phyloP scores from a whole-genome alignment of 2,797 vertebrate species.

The Sebastiscus albofasciatus region DNA sequence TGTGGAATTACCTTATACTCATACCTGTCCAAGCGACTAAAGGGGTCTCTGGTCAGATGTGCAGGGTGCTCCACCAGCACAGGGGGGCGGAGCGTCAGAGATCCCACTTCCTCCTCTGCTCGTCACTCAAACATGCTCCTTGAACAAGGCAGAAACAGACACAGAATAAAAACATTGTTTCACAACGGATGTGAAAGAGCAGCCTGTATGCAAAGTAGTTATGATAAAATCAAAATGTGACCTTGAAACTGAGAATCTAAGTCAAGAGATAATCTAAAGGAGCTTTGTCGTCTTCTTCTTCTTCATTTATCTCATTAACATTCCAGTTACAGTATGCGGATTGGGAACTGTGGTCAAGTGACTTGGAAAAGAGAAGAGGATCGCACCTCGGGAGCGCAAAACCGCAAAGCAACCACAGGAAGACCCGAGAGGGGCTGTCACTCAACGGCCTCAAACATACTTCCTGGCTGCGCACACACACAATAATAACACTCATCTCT shows the following conservation, averaged over 20 bases:
- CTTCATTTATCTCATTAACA: constrained; percentile 14
- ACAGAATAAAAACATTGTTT: constrained; percentile 24
- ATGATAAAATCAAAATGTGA: background rate
- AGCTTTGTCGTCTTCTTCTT: background rate
- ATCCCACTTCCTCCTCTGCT: constrained; percentile 71
- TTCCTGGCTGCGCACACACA: constrained; percentile 29
- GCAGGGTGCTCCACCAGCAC: constrained; percentile 73
- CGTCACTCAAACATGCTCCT: constrained; percentile 80
- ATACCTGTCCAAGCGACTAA: constrained; percentile 66
- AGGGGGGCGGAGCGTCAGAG: constrained; percentile 71
- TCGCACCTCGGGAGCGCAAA: background rate
- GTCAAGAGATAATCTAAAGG: background rate
- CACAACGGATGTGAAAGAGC: background rate
- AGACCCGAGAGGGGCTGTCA: constrained; percentile 24
- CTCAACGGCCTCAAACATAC: constrained; percentile 21
- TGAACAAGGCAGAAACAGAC: constrained; percentile 33
- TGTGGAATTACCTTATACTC: background rate
- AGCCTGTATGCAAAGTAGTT: background rate
- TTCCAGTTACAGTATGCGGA: background rate
- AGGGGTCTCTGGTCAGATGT: constrained; percentile 73
- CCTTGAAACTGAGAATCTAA: background rate
- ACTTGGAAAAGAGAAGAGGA: background rate
- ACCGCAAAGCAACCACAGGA: constrained; percentile 26
- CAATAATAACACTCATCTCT: constrained; percentile 26
- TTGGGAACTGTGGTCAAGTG: background rate